phyloP scores from a whole-genome alignment of 1,140 invertebrate species.

The Apis laboriosa region DNA sequence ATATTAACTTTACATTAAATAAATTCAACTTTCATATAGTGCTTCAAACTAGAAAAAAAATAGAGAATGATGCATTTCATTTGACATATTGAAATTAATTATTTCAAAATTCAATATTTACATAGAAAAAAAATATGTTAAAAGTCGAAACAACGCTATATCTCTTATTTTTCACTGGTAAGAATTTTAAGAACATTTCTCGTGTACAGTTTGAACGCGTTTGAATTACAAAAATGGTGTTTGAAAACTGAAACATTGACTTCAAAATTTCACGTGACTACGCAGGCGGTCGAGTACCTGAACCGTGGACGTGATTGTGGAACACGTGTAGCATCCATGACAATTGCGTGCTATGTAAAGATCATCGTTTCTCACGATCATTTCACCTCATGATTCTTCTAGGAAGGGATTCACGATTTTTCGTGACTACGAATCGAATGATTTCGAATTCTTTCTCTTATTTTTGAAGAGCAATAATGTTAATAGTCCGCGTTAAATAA shows the following conservation, averaged over 20 bases:
- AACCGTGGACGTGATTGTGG: conserved; percentile 26
- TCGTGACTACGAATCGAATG: background rate
- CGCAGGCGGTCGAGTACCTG: conserved; percentile 22
- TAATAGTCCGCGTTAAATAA: too few relatives aligned
- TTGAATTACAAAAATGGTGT: background rate
- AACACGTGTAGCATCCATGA: conserved; percentile 56
- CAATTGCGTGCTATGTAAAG: conserved; percentile 60
- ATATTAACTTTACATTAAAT: background rate
- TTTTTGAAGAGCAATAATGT: too few relatives aligned
- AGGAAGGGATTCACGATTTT: background rate
- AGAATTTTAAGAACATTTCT: background rate
- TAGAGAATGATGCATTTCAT: too few relatives aligned
- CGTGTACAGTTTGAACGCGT: too few relatives aligned
- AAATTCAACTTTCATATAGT: background rate
- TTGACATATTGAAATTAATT: too few relatives aligned
- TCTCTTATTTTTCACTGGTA: too few relatives aligned
- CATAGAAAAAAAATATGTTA: too few relatives aligned
- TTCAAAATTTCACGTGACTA: conserved; percentile 9
- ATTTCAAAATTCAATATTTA: too few relatives aligned
- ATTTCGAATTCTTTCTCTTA: background rate
- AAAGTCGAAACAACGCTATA: too few relatives aligned
- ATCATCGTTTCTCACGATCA: conserved; percentile 38
- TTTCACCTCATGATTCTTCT: background rate
- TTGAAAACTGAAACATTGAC: conserved; percentile 1
- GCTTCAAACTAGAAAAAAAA: too few relatives aligned